phyloP scores from a whole-genome alignment of 2,113 vertebrate genomes.

The Grus americana region DNA sequence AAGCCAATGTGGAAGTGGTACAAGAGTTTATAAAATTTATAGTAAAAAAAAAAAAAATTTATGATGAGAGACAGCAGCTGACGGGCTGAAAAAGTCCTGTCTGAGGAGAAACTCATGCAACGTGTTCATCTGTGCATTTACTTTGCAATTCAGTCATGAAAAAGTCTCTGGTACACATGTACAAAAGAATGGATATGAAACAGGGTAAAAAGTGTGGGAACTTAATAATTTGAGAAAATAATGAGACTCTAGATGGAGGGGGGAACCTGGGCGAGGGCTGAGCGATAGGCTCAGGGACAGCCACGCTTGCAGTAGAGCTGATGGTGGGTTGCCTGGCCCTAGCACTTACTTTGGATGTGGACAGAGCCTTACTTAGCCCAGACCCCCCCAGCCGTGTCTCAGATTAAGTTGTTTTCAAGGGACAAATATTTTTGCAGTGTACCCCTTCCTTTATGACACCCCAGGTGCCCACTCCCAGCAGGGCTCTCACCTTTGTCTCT shows the following conservation, averaged over 20 bases:
- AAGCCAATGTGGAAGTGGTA: neutral
- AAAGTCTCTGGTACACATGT: neutral
- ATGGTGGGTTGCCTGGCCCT: neutral
- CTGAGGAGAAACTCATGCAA: neutral
- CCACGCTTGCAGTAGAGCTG: neutral
- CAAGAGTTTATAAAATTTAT: neutral
- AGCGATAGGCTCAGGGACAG: neutral
- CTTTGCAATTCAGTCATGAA: neutral
- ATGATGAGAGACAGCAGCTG: neutral
- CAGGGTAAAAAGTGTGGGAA: neutral
- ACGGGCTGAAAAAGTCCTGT: neutral
- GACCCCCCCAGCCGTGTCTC: neutral
- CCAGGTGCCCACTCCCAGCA: fast-evolving
- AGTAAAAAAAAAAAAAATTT: neutral
- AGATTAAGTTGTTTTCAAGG: neutral
- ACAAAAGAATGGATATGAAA: neutral
- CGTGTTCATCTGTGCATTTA: fast-evolving
- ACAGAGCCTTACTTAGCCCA: neutral
- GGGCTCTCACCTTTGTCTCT: neutral
- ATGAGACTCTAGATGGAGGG: neutral
- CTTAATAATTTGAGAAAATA: neutral
- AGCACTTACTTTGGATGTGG: no score
- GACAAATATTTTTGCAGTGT: neutral
- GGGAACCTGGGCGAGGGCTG: neutral
- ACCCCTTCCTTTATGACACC: neutral